Evolutionary conservation across 2,797 vertebrate species (phyloP), one percentile per base, ranked within the genome.

Genomic region (Acrossocheilus wenchowensis): DNA sequence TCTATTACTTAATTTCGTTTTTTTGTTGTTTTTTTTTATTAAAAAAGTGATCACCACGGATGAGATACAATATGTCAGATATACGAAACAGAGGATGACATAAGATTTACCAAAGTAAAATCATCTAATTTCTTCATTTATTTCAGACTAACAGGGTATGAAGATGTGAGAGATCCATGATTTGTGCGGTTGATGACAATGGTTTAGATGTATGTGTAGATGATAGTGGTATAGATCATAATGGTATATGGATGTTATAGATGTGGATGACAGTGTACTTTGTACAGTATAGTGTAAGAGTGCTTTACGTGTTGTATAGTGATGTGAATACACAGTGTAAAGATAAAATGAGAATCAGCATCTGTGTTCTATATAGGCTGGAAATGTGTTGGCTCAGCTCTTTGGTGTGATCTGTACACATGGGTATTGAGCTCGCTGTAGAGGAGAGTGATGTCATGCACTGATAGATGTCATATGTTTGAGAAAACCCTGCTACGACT

Each of bases 381-480:
- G 54, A 78, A 78, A 69, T 87, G 81, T 85, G 83, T 87, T 82
- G 57, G 66, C 80, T 89, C 86, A 86, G 82, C 84, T 87, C 83
- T 72, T 86, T 86, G 45, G 71, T 62, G 80, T 75, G 79, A 80
- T 66, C 60, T 45, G 45, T 75, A 69, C 80, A 60, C 48, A 50
- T 6, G 66, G 66, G 54, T 11, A 83, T 64, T 69, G 85, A 41
- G 19, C 54, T 30, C 71, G 34, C 77, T 62, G 52, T 82, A 43
- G 82, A 84, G 78, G 80, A 45, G 64, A 36, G 23, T 64, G 39
- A 68, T 88, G 69, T 88, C 83, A 34, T 64, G 34, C 36, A 50
- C 50, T 88, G 90, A 88, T 87, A 34, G 87, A 91, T 88, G 90
- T 89, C 81, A 78, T 81, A 57, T 66, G 80, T 74, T 71, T 54